phyloP scores from a whole-genome alignment of 2,888 invertebrate species.

The Ganaspis brasiliensis region DNA sequence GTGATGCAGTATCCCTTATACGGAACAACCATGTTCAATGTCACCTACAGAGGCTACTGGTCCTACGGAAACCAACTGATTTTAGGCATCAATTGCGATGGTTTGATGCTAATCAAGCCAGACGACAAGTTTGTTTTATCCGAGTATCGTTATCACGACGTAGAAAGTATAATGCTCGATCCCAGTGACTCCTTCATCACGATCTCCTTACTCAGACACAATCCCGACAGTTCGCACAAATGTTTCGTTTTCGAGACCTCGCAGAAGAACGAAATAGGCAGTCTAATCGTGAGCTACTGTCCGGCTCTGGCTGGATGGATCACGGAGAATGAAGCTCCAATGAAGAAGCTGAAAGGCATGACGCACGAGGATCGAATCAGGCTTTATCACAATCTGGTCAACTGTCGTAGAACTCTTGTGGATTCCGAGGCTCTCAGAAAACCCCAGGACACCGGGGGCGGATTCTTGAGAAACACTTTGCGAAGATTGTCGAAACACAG shows the following conservation, averaged over 20 bases:
- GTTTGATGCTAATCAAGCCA: slow-evolving; percentile 94
- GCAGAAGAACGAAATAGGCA: slow-evolving; percentile 95
- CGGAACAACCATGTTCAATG: slow-evolving; percentile 92
- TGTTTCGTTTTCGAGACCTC: slow-evolving; percentile 96
- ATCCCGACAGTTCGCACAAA: slow-evolving; percentile 87
- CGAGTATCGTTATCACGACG: slow-evolving; percentile 94
- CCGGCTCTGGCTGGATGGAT: slow-evolving; percentile 92
- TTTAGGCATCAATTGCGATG: slow-evolving; percentile 94
- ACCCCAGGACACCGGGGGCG: slow-evolving; percentile 91
- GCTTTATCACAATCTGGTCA: slow-evolving; percentile 92
- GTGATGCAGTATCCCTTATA: slow-evolving; percentile 98
- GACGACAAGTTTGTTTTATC: slow-evolving; percentile 95
- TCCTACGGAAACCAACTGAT: slow-evolving; percentile 88
- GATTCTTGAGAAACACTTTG: slow-evolving; percentile 93
- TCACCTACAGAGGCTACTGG: slow-evolving; percentile 97
- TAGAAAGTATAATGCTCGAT: slow-evolving; percentile 95
- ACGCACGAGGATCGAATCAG: slow-evolving; percentile 94
- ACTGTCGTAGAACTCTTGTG: slow-evolving; percentile 90
- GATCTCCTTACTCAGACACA: slow-evolving; percentile 89
- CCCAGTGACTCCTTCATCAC: slow-evolving; percentile 96
- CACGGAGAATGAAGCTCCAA: slow-evolving; percentile 87
- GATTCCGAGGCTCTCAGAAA: slow-evolving; percentile 92
- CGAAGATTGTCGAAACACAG: slow-evolving; percentile 92
- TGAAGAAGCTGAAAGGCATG: slow-evolving; percentile 86
- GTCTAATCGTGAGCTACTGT: slow-evolving; percentile 95